Evolutionary conservation across 1,140 invertebrate species (phyloP).

Genomic region (Euschistus heros): DNA sequence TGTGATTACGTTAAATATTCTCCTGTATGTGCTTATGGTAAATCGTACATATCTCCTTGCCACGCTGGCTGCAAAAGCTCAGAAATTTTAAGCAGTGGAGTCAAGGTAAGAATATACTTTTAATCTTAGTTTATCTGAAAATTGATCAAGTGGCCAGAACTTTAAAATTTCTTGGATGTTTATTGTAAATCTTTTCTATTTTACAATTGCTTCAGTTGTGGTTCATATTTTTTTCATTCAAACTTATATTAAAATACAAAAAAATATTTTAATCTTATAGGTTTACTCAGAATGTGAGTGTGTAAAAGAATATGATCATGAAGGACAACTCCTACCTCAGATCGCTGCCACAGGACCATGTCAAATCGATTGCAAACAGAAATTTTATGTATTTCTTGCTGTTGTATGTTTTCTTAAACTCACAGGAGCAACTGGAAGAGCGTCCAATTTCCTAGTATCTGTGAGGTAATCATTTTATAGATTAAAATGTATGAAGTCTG

Average conservation of each 20-base stretch:
- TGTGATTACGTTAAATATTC: constrained; percentile 51
- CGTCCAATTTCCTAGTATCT: constrained; percentile 55
- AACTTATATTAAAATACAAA: too few relatives aligned
- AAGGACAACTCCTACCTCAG: not conserved
- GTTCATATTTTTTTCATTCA: too few relatives aligned
- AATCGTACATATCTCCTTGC: constrained; percentile 56
- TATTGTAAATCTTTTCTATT: too few relatives aligned
- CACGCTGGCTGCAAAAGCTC: constrained; percentile 49
- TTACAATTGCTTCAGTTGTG: too few relatives aligned
- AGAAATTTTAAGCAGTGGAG: constrained; percentile 21
- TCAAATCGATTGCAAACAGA: constrained; percentile 49
- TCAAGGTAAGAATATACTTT: constrained; percentile 19
- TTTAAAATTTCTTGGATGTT: too few relatives aligned
- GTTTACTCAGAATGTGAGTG: constrained; percentile 29
- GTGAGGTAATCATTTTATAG: constrained; percentile 41
- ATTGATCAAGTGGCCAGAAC: too few relatives aligned
- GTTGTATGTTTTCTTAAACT: constrained; percentile 57
- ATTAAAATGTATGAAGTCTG: not conserved
- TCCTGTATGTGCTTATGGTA: constrained; percentile 51
- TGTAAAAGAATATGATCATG: not conserved
- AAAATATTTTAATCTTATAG: constrained; percentile 22
- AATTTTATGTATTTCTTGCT: constrained; percentile 53
- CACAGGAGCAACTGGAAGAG: constrained; percentile 51
- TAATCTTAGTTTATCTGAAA: not conserved
- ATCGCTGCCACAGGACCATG: constrained; percentile 43